Percentiles rank a stretch among this genome's conserved stretches.
Conservation (phyloP, 2,797 vertebrate genomes). For the Pseudocheirus occidentalis region DNA sequence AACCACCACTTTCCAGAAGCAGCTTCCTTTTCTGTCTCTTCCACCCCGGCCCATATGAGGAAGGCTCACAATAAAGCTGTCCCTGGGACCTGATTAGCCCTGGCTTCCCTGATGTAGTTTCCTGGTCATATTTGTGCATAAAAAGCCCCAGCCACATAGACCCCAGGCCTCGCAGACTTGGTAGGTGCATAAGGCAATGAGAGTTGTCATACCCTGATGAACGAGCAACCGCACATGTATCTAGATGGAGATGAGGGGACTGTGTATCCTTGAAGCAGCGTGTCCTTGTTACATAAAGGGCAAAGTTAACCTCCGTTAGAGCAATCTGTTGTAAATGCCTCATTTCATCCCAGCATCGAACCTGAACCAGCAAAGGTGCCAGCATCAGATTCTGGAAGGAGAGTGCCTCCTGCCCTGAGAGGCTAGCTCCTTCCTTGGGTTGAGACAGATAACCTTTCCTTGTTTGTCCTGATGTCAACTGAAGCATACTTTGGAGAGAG, state of each 20-base stretch:
- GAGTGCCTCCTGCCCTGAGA: not conserved
- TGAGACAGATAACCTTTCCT: not conserved
- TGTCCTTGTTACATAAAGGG: not conserved
- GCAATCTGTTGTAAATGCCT: not conserved
- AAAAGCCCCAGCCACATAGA: not conserved
- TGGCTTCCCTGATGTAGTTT: not conserved
- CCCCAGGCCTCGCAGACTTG: not conserved
- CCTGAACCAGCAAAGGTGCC: not conserved
- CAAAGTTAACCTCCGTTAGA: not conserved
- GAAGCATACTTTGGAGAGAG: not conserved
- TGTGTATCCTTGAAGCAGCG: not conserved
- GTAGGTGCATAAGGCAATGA: not conserved
- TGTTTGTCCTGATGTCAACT: not conserved
- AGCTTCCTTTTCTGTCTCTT: not conserved
- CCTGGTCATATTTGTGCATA: not conserved
- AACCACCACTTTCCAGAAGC: not conserved
- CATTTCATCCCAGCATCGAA: not conserved
- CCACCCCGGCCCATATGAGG: not conserved
- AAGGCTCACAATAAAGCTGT: not conserved
- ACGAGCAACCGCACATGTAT: not conserved
- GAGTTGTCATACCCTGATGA: not conserved
- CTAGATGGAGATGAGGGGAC: not conserved
- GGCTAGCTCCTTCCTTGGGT: not conserved
- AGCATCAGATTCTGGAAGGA: not conserved
- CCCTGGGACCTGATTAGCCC: not conserved